Evolutionary conservation across 2,888 invertebrate species (phyloP), one percentile per base, ranked within the genome.

Genomic region (Esperia sulphurella): DNA sequence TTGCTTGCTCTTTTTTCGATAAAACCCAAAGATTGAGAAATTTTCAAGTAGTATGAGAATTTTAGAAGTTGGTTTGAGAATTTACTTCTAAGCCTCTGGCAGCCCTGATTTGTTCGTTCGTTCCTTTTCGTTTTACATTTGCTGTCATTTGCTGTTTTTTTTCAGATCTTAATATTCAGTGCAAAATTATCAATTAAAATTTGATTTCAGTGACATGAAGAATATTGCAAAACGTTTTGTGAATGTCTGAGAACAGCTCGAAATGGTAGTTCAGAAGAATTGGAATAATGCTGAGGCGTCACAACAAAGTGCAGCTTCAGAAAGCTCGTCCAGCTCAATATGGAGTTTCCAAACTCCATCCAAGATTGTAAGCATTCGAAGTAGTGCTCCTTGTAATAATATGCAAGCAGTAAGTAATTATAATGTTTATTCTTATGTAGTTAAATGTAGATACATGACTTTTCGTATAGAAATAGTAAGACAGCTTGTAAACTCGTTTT

Each of bases 191-290:
- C 53, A 61, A 64, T 63, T 53, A 55, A 61, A 51, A 38, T 40
- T 30, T 42, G 45, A 43, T 48, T 42, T 37, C 50, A 48, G 30
- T 55, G 54, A 29, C 37, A 58, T 61, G 55, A 52, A 57, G 54
- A 51, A 55, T 50, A 41, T 49, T 40, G 48, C 51, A 43, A 53
- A 55, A 44, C 49, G 49, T 55, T 13, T 47, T 12, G 9, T 40
- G 43, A 40, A 45, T 37, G 43, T 43, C 31, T 42, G 57, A 53
- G 14, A 50, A 52, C 47, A 51, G 48, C 65, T 63, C 79, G 83
- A 81, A 73, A 89, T 89, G 89, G 89, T 88, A 62, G 80, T 89
- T 61, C 87, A 89, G 73, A 87, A 83, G 70, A 81, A 70, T 68
- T 82, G 77, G 79, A 80, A 65, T 68, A 78, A 68, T 59, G 75